Evolutionary conservation across 2,113 vertebrate species (phyloP), one percentile per base, ranked within the genome.

Genomic region (Herpetotheres cachinnans): DNA sequence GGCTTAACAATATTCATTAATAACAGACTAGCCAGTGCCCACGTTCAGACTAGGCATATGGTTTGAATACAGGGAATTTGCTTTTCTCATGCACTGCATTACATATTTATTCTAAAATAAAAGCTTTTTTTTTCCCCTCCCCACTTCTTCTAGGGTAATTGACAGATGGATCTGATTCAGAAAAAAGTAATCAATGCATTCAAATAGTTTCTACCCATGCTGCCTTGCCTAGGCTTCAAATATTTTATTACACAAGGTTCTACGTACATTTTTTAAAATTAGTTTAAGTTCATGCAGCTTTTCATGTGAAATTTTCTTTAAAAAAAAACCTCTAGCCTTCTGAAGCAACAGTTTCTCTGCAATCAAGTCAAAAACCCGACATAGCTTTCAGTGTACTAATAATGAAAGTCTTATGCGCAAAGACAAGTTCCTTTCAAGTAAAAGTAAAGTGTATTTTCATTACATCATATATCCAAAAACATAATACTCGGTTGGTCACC

Each of bases 111-210:
- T 80, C 85, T n/a, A 46, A 95, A 96, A 91, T 82, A 86, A 93
- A 95, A 93, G 93, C 49, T n/a, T 74, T 58, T 90, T 50, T 22
- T 8, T 6, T 21, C 71, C 47, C 52, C 47, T 38, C 74, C 71
- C 38, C 38, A 21, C 22, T 76, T 77, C 66, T 67, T 52, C 32
- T 38, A 16, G 52, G 11, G 61, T 93, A 96, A 94, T 65, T 93
- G 79, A 83, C 95, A 97, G 93, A 95, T 93, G 94, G 96, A 90
- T 92, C 85, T 2, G 11, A 97, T 96, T 94, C 93, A 95, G 78
- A 86, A 91, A 82, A 66, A 65, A 74, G 76, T 69, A 95, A 95
- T 88, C 92, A 86, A 89, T 85, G 79, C 54, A 90, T 58, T 94
- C 90, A 95, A 80, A 77, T 56, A 77, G 63, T 54, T 86, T 58